Evolutionary conservation across 2,888 invertebrate genomes (phyloP).

Genomic region (Neelides folsomi): DNA sequence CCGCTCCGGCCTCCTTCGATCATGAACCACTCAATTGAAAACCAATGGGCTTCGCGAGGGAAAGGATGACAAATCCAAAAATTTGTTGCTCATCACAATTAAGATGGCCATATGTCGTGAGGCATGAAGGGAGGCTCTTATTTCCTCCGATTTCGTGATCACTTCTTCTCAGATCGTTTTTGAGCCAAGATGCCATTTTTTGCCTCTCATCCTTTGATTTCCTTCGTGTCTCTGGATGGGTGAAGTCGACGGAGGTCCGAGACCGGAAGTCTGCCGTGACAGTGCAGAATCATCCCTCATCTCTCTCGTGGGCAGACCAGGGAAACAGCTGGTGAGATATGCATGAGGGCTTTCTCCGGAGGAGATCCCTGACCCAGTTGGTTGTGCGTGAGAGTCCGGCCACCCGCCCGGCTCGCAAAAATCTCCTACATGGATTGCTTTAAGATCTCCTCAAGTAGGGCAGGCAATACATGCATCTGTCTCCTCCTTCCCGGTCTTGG

Average conservation of each 20-base stretch:
- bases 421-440: too few species aligned
- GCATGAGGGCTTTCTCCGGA: constrained; percentile 5
- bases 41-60: constrained; percentile 7
- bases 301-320: too few species aligned
- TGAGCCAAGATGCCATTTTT: not conserved
- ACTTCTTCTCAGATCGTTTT: constrained; percentile 22
- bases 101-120: constrained; percentile 34
- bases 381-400: not conserved
- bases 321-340: too few species aligned
- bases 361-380: not conserved
- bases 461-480: too few species aligned
- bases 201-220: not conserved
- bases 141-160: constrained; percentile 33
- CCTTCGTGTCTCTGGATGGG: not conserved
- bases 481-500: too few species aligned
- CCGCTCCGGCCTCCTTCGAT: not conserved
- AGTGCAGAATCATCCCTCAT: too few species aligned
- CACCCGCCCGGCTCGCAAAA: too few species aligned
- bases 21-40: not conserved
- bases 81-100: constrained; percentile 31
- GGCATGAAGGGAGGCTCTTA: constrained; percentile 19
- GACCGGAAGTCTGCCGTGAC: constrained; percentile 12
- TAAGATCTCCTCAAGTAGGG: too few species aligned
- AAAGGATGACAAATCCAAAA: constrained; percentile 35
- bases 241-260: not conserved